phyloP scores from a whole-genome alignment of 2,113 vertebrate genomes.

The Boulengeromyrus knoepffleri region DNA sequence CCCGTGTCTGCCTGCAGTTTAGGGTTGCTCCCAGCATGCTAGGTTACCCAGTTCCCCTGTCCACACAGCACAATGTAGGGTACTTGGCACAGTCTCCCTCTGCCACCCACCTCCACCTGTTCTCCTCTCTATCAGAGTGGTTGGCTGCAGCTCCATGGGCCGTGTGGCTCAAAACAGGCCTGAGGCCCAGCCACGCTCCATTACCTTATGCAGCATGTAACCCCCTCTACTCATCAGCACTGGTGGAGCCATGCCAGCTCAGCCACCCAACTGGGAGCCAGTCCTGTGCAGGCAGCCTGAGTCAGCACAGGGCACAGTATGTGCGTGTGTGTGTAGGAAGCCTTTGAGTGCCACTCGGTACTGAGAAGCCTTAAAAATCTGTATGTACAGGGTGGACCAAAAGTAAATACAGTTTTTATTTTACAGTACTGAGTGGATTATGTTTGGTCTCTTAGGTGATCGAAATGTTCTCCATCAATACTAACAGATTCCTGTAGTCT shows the following conservation, averaged over 20 bases:
- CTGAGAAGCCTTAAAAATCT: not conserved
- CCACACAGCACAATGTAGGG: not conserved
- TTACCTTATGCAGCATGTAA: conserved; percentile 15
- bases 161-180: not conserved
- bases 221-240: not conserved
- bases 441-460: no score
- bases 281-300: not conserved
- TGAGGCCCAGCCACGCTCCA: not conserved
- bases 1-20: not conserved
- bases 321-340: not conserved
- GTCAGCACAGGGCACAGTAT: not conserved
- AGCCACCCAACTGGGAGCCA: conserved; percentile 2
- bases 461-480: no score
- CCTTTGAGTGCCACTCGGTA: not conserved
- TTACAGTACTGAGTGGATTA: no score
- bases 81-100: not conserved
- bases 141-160: not conserved
- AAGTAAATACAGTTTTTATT: no score
- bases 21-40: not conserved
- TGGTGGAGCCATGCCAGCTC: conserved; percentile 21
- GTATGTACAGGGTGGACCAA: not conserved
- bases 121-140: not conserved
- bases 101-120: not conserved
- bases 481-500: no score
- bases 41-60: not conserved